Evolutionary conservation across 2,113 vertebrate species (phyloP).

Genomic region (Eptesicus fuscus): DNA sequence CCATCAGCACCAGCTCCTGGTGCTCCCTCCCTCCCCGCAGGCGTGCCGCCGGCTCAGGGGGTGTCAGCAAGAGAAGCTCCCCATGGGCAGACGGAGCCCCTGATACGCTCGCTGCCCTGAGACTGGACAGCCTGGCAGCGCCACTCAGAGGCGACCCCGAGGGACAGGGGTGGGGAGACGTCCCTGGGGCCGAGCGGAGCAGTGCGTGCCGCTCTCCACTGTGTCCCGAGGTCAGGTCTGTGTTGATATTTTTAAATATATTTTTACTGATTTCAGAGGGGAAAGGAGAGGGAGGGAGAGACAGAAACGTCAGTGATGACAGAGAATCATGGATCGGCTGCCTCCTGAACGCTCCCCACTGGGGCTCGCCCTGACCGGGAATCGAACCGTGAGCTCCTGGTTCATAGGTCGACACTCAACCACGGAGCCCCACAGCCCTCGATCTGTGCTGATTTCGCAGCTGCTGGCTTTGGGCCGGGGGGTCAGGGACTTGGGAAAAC

Average conservation of each 20-base stretch:
- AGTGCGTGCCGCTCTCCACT: rapidly evolving
- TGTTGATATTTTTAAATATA: too few species aligned
- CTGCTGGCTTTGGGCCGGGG: neutral
- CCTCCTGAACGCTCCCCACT: too few species aligned
- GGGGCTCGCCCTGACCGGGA: too few species aligned
- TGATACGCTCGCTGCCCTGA: neutral
- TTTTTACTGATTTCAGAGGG: too few species aligned
- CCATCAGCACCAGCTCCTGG: neutral
- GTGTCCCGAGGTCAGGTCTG: neutral
- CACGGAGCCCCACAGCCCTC: too few species aligned
- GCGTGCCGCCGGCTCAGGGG: neutral
- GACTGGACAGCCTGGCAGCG: too few species aligned
- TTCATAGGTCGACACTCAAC: too few species aligned
- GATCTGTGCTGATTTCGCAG: neutral
- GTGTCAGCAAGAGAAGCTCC: neutral
- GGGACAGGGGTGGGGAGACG: neutral
- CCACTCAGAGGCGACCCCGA: neutral
- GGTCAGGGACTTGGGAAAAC: neutral
- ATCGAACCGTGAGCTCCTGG: too few species aligned
- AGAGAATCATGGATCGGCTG: too few species aligned
- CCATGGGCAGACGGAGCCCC: neutral
- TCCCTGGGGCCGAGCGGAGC: neutral
- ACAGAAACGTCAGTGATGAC: too few species aligned
- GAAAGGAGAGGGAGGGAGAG: too few species aligned
- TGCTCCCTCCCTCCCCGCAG: neutral